Conservation (phyloP, 2,113 vertebrate genomes). For the Serinus canaria region DNA sequence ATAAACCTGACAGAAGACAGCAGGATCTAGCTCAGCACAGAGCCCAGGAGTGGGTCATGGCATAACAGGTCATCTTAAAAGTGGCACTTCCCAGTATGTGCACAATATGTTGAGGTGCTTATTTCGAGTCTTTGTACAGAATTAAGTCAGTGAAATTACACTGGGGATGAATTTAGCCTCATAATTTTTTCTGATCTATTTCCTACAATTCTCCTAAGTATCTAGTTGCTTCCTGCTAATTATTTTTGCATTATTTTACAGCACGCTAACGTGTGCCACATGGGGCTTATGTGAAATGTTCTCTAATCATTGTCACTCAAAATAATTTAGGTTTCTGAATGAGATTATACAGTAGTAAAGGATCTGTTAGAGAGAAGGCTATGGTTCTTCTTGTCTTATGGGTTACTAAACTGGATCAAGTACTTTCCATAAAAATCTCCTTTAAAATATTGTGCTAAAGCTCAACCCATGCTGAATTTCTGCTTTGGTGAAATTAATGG, state of each 20-base stretch:
- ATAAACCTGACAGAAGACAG: not conserved
- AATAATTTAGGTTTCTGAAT: conserved; percentile 60
- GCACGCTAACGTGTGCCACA: not conserved
- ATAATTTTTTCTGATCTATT: conserved; percentile 58
- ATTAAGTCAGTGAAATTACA: conserved; percentile 41
- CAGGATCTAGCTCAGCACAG: not conserved
- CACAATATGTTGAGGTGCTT: not conserved
- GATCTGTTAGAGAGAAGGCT: not conserved
- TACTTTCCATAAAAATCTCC: not conserved
- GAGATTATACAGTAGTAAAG: not conserved
- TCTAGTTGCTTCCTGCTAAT: conserved; percentile 60
- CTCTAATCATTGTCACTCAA: conserved; percentile 43
- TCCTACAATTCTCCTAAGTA: conserved; percentile 48
- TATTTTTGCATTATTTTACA: conserved; percentile 61
- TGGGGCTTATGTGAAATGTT: conserved; percentile 26
- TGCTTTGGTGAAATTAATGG: not conserved
- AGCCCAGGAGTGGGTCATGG: not conserved
- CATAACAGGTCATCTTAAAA: conserved; percentile 8
- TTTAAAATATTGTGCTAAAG: not conserved
- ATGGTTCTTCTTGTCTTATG: not conserved
- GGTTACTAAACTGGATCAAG: not conserved
- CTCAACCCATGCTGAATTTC: not conserved
- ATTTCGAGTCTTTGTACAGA: not conserved
- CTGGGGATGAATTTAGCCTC: conserved; percentile 39
- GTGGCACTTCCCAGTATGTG: not conserved